These are phyloP conservation scores for Chironex yamaguchii DNA, from an alignment of 30 jellyfish, hydroid and myxozoan species.

Conservation along the genomic window DNA sequence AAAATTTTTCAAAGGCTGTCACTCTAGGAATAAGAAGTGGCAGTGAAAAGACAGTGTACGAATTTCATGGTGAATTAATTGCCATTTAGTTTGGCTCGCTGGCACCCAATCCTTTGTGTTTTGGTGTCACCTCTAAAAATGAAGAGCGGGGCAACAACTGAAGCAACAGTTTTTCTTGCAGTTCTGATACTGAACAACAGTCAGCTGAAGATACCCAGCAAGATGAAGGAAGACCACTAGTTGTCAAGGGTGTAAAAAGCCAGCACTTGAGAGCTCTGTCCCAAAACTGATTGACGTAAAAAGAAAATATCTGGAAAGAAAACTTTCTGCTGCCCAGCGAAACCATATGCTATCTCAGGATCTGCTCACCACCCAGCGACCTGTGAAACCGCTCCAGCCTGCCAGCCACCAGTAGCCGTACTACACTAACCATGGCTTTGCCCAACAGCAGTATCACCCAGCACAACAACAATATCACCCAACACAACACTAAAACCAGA, in stretches of 20 bases:
- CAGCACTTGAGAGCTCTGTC: too few species aligned
- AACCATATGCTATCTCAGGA: background rate
- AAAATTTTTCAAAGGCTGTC: conserved; percentile 45
- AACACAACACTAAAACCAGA: too few species aligned
- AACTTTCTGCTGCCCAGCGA: background rate
- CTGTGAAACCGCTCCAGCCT: too few species aligned
- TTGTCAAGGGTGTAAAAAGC: too few species aligned
- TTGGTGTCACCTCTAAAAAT: conserved; percentile 61
- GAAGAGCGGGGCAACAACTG: too few species aligned
- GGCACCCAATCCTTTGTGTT: conserved; percentile 42
- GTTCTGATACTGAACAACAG: conserved; percentile 1
- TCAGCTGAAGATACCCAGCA: conserved; percentile 33
- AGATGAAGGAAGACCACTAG: too few species aligned
- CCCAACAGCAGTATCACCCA: too few species aligned
- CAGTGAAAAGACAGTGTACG: conserved; percentile 38
- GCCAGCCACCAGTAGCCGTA: too few species aligned
- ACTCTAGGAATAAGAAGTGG: conserved; percentile 46
- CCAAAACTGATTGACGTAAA: background rate
- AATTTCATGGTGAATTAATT: conserved; percentile 30
- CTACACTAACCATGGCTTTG: too few species aligned
- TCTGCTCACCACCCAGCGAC: too few species aligned
- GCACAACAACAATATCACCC: too few species aligned
- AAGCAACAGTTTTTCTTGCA: too few species aligned
- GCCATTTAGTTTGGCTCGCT: conserved; percentile 55
- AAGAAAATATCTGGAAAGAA: background rate